These are phyloP conservation scores for Deilephila porcellus DNA, from an alignment of 2,888 invertebrate species.

Conservation along the genomic window DNA sequence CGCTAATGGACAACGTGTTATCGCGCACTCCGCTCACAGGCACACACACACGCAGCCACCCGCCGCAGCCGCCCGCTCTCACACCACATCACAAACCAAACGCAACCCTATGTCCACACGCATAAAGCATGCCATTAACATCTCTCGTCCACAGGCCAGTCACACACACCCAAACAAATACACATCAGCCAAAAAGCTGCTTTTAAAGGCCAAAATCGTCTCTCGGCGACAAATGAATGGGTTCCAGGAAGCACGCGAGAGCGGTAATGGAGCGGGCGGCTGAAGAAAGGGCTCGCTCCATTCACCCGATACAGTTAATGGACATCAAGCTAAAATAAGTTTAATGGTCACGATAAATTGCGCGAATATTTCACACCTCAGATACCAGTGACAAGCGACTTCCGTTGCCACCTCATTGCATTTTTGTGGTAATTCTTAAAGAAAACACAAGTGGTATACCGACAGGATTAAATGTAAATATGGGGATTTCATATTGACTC, in stretches of 20 bases:
- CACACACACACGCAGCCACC: conserved; percentile 58
- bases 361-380: conserved; percentile 35
- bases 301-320: conserved; percentile 9
- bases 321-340: conserved; percentile 35
- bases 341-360: conserved; percentile 43
- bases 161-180: conserved; percentile 9
- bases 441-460: too few relatives aligned
- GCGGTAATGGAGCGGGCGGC: conserved; percentile 70
- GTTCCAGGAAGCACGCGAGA: conserved; percentile 77
- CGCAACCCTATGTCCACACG: conserved; percentile 1
- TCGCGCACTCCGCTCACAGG: conserved; percentile 63
- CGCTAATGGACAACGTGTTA: conserved; percentile 79
- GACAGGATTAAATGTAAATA: not conserved
- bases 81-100: conserved; percentile 46
- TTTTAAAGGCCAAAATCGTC: conserved; percentile 26
- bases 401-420: conserved; percentile 7
- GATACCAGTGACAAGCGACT: conserved; percentile 21
- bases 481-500: too few relatives aligned
- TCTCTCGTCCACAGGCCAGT: not conserved
- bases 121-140: conserved; percentile 36
- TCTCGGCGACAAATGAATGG: conserved; percentile 66
- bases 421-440: not conserved
- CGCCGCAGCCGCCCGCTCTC: conserved; percentile 49
- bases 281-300: conserved; percentile 55
- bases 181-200: conserved; percentile 8